Evolutionary conservation across 2,888 invertebrate genomes (phyloP), one percentile per base, ranked within the genome.

Genomic region (Scaptomyza flava): DNA sequence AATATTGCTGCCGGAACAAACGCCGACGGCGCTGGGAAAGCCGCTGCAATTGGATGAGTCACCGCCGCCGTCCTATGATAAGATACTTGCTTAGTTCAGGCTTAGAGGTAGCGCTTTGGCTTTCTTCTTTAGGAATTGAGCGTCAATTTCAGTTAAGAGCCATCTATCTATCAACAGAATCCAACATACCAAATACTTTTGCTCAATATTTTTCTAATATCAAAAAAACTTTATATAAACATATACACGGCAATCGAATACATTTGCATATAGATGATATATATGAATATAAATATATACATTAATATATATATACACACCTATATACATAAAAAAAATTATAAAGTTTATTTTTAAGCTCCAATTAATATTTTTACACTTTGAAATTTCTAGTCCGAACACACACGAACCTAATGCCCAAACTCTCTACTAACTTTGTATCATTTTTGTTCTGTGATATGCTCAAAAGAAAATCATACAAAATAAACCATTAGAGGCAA

Each of bases 21-120:
- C 89, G 17, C 66, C 80, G 52, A 68, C 88, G 47, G 72, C 72
- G 23, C 46, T 83, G 74, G 88, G 79, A 38, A 88, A 86, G 53
- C 84, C 79, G 58, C 56, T 76, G 64, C 77, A 84, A 57, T 81
- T 71, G 89, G 92, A 93, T 81, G 94, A 94, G 91, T 94, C 94
- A 52, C 94, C 95, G 70, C 96, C 96, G 64, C 96, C 96, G 64
- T 95, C 96, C 71, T 96, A 96, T 91, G 95, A 95, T 81, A 95
- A 95, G 89, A 95, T 95, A 82, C 93, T 96, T 91, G 95, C 94
- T 93, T 95, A 94, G 94, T 33, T 17, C 58, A 47, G 65, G 43
- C 38, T 41, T 58, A 48, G 46, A 43, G 45, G 46, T 63, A 72
- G 72, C 38, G 60, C 59, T 72, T 63, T 60, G 52, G 58, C 64